A percentile compares a stretch with the other conserved stretches of the same genome.
Conservation (phyloP, 1,140 invertebrate species). For the Mylabris phalerata region DNA sequence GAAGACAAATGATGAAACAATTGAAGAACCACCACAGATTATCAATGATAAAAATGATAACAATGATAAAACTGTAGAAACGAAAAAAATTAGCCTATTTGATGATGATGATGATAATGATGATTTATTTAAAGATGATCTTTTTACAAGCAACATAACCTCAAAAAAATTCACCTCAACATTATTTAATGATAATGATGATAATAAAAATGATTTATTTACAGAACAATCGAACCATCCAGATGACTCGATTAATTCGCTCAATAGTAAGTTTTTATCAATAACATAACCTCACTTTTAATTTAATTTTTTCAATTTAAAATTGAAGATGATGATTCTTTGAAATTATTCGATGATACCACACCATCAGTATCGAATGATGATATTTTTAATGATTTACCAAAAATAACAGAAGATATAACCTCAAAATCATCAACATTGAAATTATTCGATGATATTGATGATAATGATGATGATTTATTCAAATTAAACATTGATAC, state of each 20-base stretch:
- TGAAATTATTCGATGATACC: too few relatives aligned
- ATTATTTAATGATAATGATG: constrained; percentile 15
- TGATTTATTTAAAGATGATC: constrained; percentile 27
- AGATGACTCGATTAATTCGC: too few relatives aligned
- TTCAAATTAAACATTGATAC: background rate
- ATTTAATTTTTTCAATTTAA: too few relatives aligned
- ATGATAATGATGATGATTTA: constrained; percentile 1
- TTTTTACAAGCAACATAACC: constrained; percentile 17
- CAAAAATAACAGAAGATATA: too few relatives aligned
- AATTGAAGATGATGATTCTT: too few relatives aligned
- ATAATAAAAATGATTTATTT: constrained; percentile 7
- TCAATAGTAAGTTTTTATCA: too few relatives aligned
- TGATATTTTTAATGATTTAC: too few relatives aligned
- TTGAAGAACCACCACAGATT: background rate
- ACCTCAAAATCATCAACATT: too few relatives aligned
- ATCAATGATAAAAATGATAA: background rate
- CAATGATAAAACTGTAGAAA: background rate
- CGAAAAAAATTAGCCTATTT: constrained; percentile 37
- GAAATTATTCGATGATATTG: background rate
- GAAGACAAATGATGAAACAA: background rate
- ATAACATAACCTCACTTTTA: too few relatives aligned
- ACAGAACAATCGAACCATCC: background rate
- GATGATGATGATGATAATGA: constrained; percentile 34
- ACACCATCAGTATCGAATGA: too few relatives aligned
- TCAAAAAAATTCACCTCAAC: constrained; percentile 18